phyloP scores from a whole-genome alignment of 2,113 vertebrate species.

The Anoura caudifer region DNA sequence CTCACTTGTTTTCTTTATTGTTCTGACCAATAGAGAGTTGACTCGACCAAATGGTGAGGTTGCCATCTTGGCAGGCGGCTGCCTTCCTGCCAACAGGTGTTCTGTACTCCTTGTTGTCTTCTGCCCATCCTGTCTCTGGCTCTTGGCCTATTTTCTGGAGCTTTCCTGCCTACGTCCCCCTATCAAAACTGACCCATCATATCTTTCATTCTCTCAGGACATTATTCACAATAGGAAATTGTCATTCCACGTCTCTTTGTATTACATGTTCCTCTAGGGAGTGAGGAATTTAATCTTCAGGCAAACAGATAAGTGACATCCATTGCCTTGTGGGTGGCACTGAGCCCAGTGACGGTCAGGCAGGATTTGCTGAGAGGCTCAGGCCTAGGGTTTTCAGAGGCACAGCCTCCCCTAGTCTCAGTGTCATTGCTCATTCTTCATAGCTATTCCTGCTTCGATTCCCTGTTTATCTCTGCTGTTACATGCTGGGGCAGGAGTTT shows the following conservation, averaged over 20 bases:
- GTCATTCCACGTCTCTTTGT: not conserved
- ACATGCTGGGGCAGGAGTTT: not conserved
- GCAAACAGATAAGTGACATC: not conserved
- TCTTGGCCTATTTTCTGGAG: not conserved
- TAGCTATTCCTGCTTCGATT: not conserved
- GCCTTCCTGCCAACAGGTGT: not conserved
- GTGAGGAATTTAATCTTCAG: not conserved
- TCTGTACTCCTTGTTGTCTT: not conserved
- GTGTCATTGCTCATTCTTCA: not conserved
- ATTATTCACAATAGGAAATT: not conserved
- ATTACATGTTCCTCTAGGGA: not conserved
- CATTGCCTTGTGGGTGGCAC: not conserved
- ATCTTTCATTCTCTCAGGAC: not conserved
- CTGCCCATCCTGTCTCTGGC: not conserved
- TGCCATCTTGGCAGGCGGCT: not conserved
- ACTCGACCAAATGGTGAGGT: not conserved
- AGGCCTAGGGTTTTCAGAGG: not conserved
- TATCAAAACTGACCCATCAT: not conserved
- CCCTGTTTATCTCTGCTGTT: not conserved
- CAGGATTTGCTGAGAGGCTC: not conserved
- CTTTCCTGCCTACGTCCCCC: not conserved
- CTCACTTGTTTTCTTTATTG: not conserved
- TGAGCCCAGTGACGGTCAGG: not conserved
- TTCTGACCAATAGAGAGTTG: not conserved
- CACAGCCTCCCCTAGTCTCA: not conserved